phyloP scores from a whole-genome alignment of 2,797 vertebrate genomes.

The Esox lucius region DNA sequence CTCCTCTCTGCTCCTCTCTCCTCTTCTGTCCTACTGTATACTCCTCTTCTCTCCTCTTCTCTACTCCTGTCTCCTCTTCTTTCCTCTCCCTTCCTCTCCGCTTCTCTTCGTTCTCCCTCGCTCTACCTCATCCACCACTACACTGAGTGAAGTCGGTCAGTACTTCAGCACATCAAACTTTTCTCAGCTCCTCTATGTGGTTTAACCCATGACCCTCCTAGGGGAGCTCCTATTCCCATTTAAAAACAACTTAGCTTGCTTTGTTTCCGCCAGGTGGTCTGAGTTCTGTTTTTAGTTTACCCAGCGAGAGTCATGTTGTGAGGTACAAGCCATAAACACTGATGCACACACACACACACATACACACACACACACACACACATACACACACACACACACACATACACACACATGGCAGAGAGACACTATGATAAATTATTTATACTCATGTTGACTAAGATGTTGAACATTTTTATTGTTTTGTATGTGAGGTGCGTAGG shows the following conservation, averaged over 20 bases:
- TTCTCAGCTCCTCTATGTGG: background rate
- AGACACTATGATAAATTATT: background rate
- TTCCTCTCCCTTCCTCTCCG: slow-evolving; percentile 16
- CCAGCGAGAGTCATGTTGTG: slow-evolving; percentile 3
- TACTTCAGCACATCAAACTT: background rate
- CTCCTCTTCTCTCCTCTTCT: slow-evolving; percentile 1
- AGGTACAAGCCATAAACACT: background rate
- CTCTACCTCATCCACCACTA: slow-evolving; percentile 34
- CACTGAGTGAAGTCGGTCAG: background rate
- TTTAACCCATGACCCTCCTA: background rate
- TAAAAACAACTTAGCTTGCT: background rate
- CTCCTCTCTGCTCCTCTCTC: background rate
- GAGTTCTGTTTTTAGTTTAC: slow-evolving; percentile 34
- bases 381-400: too few species aligned
- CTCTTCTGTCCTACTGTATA: background rate
- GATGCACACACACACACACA: background rate
- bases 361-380: background rate
- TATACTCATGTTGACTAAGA: slow-evolving; percentile 29
- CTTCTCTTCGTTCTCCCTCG: slow-evolving; percentile 21
- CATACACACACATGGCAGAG: background rate
- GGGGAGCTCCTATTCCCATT: background rate
- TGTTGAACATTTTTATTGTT: slow-evolving; percentile 57
- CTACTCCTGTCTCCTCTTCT: slow-evolving; percentile 18
- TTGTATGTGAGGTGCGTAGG: slow-evolving; percentile 32
- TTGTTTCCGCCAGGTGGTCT: slow-evolving; percentile 28